Evolutionary conservation across 2,888 invertebrate species (phyloP), one percentile per base, ranked within the genome.

Genomic region (Mythimna lalbum): DNA sequence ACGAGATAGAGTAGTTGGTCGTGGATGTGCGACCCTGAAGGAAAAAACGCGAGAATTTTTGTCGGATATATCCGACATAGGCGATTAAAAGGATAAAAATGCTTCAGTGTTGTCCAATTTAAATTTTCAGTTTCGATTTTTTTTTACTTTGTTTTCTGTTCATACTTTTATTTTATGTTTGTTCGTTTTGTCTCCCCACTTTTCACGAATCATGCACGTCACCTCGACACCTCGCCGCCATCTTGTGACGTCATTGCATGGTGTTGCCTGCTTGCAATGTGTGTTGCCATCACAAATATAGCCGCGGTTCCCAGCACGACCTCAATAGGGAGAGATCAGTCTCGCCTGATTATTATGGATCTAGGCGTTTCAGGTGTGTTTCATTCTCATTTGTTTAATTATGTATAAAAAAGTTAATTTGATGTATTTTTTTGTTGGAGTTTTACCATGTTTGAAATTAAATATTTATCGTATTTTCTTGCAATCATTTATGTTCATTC

Each of bases 281-380:
- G 78, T 89, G 86, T 88, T 88, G 87, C 86, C 85, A 87, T 83
- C 78, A 76, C 89, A 77, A 77, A 74, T 78, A 78, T 93, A 97
- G 97, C 90, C 97, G 97, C 91, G 97, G 97, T 88, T 97, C 97
- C 82, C 97, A 97, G 95, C 97, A 97, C 96, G 97, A 98, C 93
- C 96, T 97, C 86, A 91, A 95, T 90, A 96, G 97, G 86, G 96
- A 96, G 84, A 95, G 97, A 87, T 98, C 98, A 87, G 96, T 97
- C 85, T 97, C 98, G 87, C 97, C 98, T 80, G 98, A 98, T 93
- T 97, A 96, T 90, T 97, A 97, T 87, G 97, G 97, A 91, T 96
- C 97, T 91, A 97, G 98, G 93, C 97, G 97, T 90, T 97, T 97
- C 97, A 98, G 98, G 98, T 98, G 97, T 96, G 97, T 96, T 91